Percentiles rank a stretch among this genome's conserved stretches.
These are phyloP conservation scores for Champsocephalus esox DNA, from an alignment of 2,797 vertebrate genomes.

Conservation along the genomic window DNA sequence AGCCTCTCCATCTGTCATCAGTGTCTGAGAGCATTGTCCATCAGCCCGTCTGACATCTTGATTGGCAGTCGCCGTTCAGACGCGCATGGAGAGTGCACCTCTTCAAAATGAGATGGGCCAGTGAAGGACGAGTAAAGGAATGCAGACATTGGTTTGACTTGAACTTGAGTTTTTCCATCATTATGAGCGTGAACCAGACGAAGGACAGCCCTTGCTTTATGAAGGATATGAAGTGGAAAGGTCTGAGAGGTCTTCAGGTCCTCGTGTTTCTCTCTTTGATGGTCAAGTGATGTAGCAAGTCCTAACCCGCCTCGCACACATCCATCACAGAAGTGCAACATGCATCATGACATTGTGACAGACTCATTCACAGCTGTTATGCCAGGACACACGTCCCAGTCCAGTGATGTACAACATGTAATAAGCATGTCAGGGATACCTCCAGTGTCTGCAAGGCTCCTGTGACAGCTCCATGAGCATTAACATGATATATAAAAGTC, in stretches of 20 bases:
- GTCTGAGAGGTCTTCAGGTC: slow-evolving; percentile 19
- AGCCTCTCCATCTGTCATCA: slow-evolving; percentile 66
- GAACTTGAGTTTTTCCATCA: slow-evolving; percentile 17
- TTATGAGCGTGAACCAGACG: neutral
- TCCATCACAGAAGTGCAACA: slow-evolving; percentile 41
- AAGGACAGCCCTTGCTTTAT: slow-evolving; percentile 2
- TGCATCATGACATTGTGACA: slow-evolving; percentile 47
- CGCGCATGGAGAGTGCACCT: slow-evolving; percentile 36
- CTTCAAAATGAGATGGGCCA: slow-evolving; percentile 40
- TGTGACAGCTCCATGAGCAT: slow-evolving; percentile 64
- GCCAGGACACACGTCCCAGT: slow-evolving; percentile 17
- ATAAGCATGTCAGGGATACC: slow-evolving; percentile 55
- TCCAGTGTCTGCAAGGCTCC: slow-evolving; percentile 45
- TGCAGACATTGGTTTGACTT: slow-evolving; percentile 33
- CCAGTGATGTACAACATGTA: slow-evolving; percentile 65
- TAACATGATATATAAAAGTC: slow-evolving; percentile 65
- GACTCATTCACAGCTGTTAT: slow-evolving; percentile 42
- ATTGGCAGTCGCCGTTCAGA: slow-evolving; percentile 64
- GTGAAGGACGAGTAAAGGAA: slow-evolving; percentile 52
- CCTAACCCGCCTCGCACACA: slow-evolving; percentile 4
- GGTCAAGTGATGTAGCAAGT: slow-evolving; percentile 21
- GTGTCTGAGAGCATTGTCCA: slow-evolving; percentile 64
- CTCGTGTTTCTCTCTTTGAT: slow-evolving; percentile 18
- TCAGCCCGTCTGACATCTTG: slow-evolving; percentile 62
- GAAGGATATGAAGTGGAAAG: slow-evolving; percentile 19